Evolutionary conservation across 2,797 vertebrate species (phyloP), one percentile per base, ranked within the genome.

Genomic region (Phyllotis vaccarum): DNA sequence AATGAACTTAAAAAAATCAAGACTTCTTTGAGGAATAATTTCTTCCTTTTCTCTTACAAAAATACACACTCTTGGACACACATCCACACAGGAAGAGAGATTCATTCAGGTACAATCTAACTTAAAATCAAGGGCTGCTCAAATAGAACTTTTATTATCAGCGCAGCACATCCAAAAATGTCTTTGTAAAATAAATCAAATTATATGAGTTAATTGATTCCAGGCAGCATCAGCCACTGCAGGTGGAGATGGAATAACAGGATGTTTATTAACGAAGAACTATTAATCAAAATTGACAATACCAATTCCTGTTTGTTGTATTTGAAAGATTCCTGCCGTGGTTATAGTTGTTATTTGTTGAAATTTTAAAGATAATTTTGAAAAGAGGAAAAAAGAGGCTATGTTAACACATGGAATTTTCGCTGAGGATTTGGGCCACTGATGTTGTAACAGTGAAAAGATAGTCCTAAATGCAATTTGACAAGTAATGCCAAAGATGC

Each of bases 201-300:
- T 99, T 99, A 99, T 99, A 99, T 98, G 99, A 99, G 98, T 98
- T 99, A 99, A 99, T 99, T 99, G 99, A 99, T 99, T 99, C 99
- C 99, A 99, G 99, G 99, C 99, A 97, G 98, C 99, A 98, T 98
- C 98, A 98, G 98, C 97, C 98, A 99, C 99, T 99, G 99, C 99
- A 99, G 99, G 99, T 99, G 99, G 99, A 99, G 99, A 99, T 98
- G 98, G 99, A 99, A 99, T 99, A 99, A 99, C 99, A 99, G 99
- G 99, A 99, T 99, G 99, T 99, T 98, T 99, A 99, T 99, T 99
- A 99, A 99, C 99, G 99, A 99, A 99, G 98, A 98, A 98, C 98
- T 99, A 99, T 99, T 99, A 99, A 99, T 99, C 99, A 99, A 99
- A 97, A 98, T 98, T 99, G 99, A 98, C 99, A 99, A 98, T 98